Conservation (phyloP, 2,797 vertebrate genomes). For the Sebastiscus albofasciatus region DNA sequence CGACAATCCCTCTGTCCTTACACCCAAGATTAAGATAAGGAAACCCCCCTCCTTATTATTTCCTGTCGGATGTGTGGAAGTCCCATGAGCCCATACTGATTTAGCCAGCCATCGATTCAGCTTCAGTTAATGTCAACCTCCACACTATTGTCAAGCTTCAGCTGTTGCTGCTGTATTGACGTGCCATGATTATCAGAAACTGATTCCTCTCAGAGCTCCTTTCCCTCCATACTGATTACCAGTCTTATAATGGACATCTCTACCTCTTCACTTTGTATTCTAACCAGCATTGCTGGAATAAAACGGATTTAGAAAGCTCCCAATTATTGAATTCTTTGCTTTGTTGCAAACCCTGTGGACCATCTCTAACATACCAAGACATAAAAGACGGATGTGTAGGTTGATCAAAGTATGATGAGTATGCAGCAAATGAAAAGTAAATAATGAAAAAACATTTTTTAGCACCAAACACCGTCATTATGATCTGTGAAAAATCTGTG, state of each 20-base stretch:
- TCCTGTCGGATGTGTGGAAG: background rate
- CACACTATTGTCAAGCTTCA: background rate
- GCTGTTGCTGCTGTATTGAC: background rate
- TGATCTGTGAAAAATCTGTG: background rate
- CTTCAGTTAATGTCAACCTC: background rate
- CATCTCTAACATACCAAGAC: background rate
- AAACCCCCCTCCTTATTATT: background rate
- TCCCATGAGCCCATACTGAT: constrained; percentile 9
- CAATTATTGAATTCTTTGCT: background rate
- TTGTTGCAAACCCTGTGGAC: background rate
- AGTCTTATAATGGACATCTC: background rate
- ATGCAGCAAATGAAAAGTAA: background rate
- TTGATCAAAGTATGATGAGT: background rate
- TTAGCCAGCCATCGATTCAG: constrained; percentile 22
- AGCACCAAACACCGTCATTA: background rate
- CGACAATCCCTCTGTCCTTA: background rate
- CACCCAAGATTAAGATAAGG: background rate
- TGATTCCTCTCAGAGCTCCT: background rate
- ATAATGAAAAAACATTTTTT: background rate
- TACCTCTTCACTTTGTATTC: background rate
- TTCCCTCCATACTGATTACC: background rate
- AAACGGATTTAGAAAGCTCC: background rate
- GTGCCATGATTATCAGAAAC: background rate
- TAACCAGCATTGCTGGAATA: background rate
- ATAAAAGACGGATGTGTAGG: background rate